A percentile compares a stretch with the other conserved stretches of the same genome.
phyloP scores from a whole-genome alignment of 2,113 vertebrate species.

The Hypomesus transpacificus region DNA sequence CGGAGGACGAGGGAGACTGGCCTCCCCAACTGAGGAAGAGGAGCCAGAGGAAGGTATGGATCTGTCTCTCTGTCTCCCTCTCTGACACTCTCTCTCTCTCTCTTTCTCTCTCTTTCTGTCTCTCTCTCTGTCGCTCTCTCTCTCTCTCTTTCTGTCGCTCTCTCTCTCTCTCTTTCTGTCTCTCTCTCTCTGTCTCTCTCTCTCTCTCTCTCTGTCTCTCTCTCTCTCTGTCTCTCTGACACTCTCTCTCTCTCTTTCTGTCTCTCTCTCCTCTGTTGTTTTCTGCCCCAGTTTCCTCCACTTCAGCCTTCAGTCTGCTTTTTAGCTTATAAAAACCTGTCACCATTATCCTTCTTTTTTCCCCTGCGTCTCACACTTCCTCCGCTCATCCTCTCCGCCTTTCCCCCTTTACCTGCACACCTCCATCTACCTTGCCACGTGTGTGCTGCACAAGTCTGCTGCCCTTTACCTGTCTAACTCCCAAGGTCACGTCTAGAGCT shows the following conservation, averaged over 20 bases:
- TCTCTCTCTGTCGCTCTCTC: not conserved
- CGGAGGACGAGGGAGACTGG: conserved; percentile 67
- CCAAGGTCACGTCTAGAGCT: no score
- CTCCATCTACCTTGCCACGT: not conserved
- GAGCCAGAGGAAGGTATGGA: conserved; percentile 87
- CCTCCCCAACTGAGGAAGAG: conserved; percentile 84
- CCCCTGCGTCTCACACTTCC: not conserved
- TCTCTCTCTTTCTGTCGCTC: not conserved
- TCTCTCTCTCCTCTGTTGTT: not conserved
- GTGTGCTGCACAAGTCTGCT: no score
- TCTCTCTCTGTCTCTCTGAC: not conserved
- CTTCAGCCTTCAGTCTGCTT: not conserved
- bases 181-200: not conserved
- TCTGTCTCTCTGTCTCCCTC: not conserved
- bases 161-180: not conserved
- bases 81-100: not conserved
- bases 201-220: not conserved
- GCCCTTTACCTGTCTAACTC: no score
- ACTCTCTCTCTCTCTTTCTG: not conserved
- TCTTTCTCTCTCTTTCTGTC: no score
- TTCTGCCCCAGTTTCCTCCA: not conserved
- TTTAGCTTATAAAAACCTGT: not conserved
- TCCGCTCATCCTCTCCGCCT: not conserved
- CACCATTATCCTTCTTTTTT: not conserved
- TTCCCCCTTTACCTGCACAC: not conserved